phyloP scores from a whole-genome alignment of 2,888 invertebrate species.

The Netelia fuscicornis region DNA sequence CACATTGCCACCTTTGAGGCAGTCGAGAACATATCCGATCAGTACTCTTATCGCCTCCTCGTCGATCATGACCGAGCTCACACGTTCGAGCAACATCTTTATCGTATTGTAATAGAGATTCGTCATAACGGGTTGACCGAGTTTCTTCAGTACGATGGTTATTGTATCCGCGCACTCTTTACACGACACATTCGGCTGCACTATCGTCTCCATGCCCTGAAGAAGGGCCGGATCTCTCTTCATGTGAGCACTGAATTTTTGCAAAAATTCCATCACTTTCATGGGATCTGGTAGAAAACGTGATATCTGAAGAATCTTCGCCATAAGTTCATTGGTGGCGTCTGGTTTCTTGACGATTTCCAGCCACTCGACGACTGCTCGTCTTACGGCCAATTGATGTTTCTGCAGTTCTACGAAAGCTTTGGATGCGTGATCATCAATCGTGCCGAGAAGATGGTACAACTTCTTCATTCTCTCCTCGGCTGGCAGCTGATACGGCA shows the following conservation, averaged over 20 bases:
- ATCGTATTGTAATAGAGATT: conserved; percentile 98
- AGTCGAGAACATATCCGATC: conserved; percentile 88
- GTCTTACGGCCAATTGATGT: conserved; percentile 93
- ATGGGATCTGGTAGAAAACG: conserved; percentile 96
- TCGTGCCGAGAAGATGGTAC: conserved; percentile 95
- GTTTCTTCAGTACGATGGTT: conserved; percentile 92
- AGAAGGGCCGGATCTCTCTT: conserved; percentile 90
- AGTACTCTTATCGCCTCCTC: conserved; percentile 93
- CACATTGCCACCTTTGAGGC: conserved; percentile 89
- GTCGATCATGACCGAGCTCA: conserved; percentile 98
- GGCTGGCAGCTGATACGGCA: conserved; percentile 95
- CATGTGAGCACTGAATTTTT: conserved; percentile 93
- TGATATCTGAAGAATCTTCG: conserved; percentile 89
- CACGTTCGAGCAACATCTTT: conserved; percentile 96
- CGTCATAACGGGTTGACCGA: conserved; percentile 97
- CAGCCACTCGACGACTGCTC: conserved; percentile 94
- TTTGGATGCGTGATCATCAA: conserved; percentile 97
- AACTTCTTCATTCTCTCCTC: conserved; percentile 97
- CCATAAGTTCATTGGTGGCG: conserved; percentile 89
- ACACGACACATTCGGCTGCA: conserved; percentile 96
- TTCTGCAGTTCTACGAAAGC: conserved; percentile 97
- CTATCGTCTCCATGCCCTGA: conserved; percentile 94
- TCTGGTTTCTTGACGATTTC: conserved; percentile 92
- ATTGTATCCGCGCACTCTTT: conserved; percentile 97
- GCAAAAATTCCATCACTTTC: conserved; percentile 95